Percentiles rank a stretch among this genome's conserved stretches.
Evolutionary conservation across 2,113 vertebrate species (phyloP).

Genomic region (Tretioscincus oriximinensis): DNA sequence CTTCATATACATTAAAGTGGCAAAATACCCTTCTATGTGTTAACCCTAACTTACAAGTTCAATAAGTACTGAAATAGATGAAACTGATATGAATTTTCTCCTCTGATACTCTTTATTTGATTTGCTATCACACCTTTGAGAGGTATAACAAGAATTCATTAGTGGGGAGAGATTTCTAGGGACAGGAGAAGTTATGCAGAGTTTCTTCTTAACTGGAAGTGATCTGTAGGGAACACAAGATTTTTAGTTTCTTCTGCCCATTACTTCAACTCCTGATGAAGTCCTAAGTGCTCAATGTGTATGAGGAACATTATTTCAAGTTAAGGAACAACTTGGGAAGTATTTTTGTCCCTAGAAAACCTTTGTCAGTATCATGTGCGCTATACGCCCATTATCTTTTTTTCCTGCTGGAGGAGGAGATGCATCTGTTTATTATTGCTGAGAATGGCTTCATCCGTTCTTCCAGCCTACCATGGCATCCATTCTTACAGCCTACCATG

Average conservation of each 20-base stretch:
- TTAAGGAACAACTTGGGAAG: no score
- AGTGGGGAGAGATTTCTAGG: neutral
- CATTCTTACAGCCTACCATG: neutral
- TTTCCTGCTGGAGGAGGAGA: no score
- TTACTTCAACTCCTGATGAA: neutral
- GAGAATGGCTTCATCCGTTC: no score
- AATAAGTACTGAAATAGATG: neutral
- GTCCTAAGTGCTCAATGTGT: neutral
- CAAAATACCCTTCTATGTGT: no score
- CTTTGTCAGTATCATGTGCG: no score
- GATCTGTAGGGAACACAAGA: neutral
- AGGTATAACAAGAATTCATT: neutral
- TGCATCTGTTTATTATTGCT: neutral
- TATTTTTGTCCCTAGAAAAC: no score
- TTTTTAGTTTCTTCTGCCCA: neutral
- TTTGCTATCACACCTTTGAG: neutral
- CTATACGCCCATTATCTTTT: no score
- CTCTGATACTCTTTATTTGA: no score
- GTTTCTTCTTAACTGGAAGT: neutral
- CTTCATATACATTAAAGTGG: no score
- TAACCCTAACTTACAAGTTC: neutral
- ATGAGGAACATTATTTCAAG: no score
- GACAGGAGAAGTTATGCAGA: neutral
- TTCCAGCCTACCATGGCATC: neutral
- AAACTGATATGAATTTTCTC: neutral